Evolutionary conservation across 2,797 vertebrate species (phyloP).

Genomic region (Scolopax bukidnonensis): DNA sequence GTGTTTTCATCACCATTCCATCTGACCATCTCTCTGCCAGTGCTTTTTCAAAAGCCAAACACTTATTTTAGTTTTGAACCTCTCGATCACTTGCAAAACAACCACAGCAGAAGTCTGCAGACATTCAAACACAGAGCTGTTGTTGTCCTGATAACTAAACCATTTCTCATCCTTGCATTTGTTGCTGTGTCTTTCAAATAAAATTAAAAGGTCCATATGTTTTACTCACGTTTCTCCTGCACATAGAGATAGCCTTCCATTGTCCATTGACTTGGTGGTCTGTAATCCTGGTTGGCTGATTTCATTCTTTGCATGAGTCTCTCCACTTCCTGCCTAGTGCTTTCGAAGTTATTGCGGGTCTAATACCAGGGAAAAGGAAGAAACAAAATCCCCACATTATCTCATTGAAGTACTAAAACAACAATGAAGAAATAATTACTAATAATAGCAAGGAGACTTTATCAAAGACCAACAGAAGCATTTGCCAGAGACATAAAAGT

Average conservation of each 20-base stretch:
- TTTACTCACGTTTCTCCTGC: conserved; percentile 95
- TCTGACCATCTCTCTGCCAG: neutral
- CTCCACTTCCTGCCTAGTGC: conserved; percentile 95
- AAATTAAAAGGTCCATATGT: neutral
- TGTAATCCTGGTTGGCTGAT: conserved; percentile 92
- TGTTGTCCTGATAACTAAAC: neutral
- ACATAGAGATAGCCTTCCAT: conserved; percentile 98
- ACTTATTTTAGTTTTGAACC: neutral
- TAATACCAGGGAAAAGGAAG: conserved; percentile 61
- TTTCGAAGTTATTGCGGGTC: conserved; percentile 99
- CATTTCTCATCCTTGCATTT: neutral
- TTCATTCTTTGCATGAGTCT: conserved; percentile 96
- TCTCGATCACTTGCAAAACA: neutral
- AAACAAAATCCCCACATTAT: neutral
- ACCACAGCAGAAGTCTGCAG: neutral
- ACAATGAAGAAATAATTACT: neutral
- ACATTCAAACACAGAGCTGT: neutral
- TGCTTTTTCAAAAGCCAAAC: neutral
- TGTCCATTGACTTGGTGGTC: conserved; percentile 91
- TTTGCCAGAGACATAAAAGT: neutral
- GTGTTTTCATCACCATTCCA: neutral
- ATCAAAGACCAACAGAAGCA: neutral
- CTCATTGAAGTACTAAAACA: neutral
- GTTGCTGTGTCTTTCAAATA: neutral
- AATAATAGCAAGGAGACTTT: neutral